Evolutionary conservation across 2,888 invertebrate species (phyloP).

Genomic region (Orthosia cruda): DNA sequence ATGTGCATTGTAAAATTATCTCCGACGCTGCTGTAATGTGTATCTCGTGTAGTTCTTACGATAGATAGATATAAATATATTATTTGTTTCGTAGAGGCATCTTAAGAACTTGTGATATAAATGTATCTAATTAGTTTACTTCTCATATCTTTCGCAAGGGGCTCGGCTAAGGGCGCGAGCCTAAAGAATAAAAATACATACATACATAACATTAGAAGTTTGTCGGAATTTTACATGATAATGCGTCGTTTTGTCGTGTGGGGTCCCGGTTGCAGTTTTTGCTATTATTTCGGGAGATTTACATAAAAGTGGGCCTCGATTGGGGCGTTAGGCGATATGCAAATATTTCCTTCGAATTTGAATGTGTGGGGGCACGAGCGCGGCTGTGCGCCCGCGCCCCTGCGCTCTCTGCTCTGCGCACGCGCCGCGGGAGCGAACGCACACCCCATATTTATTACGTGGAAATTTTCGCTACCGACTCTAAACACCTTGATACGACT

Average conservation of each 20-base stretch:
- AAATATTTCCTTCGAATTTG: constrained; percentile 90
- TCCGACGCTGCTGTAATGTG: constrained; percentile 83
- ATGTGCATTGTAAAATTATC: constrained; percentile 87
- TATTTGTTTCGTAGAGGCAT: constrained; percentile 91
- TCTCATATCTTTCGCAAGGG: constrained; percentile 82
- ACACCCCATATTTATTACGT: constrained; percentile 82
- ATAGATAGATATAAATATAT: constrained; percentile 88
- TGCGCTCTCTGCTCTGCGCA: constrained; percentile 75
- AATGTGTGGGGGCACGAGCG: constrained; percentile 82
- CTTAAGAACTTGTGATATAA: constrained; percentile 91
- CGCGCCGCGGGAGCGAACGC: constrained; percentile 86
- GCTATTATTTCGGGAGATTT: constrained; percentile 86
- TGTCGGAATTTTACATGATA: constrained; percentile 87
- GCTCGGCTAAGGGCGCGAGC: constrained; percentile 76
- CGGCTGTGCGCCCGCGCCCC: constrained; percentile 73
- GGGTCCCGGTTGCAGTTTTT: constrained; percentile 89
- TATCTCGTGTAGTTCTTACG: constrained; percentile 82
- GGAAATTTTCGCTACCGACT: constrained; percentile 81
- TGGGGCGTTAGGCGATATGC: constrained; percentile 91
- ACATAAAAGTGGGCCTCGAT: constrained; percentile 87
- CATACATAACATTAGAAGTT: constrained; percentile 89
- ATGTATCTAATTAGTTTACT: constrained; percentile 89
- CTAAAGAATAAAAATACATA: constrained; percentile 88
- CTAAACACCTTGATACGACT: constrained; percentile 81
- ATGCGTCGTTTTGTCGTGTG: constrained; percentile 84